Percentiles rank a stretch among this genome's conserved stretches.
These are phyloP conservation scores for Tethya wilhelma DNA, from an alignment of 37 sponge, comb jelly and placozoan species.

Conservation along the genomic window DNA sequence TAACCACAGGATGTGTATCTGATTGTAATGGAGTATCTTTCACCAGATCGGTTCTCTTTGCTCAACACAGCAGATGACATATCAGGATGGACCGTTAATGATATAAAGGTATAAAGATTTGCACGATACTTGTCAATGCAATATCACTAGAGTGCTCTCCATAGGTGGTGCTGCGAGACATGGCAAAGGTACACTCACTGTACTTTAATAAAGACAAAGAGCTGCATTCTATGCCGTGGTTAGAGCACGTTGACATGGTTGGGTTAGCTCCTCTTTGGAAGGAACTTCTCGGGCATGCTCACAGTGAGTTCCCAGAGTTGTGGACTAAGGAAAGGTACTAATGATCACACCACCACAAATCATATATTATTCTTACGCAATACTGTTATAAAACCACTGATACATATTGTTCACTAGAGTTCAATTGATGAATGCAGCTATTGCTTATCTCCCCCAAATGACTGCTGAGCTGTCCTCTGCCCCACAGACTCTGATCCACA, in stretches of 20 bases:
- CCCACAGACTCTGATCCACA: conserved; percentile 73
- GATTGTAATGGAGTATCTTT: conserved; percentile 72
- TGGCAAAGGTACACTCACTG: conserved; percentile 65
- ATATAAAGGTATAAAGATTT: conserved; percentile 55
- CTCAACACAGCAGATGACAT: conserved; percentile 67
- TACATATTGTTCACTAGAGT: conserved; percentile 25
- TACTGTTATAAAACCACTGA: too few species aligned
- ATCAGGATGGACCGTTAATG: conserved; percentile 49
- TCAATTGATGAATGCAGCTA: conserved; percentile 20
- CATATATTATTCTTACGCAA: too few species aligned
- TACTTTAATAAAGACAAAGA: conserved; percentile 32
- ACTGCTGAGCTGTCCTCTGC: conserved; percentile 24
- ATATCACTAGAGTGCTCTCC: too few species aligned
- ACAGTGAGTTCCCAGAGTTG: conserved; percentile 61
- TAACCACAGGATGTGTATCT: conserved; percentile 74
- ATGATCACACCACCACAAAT: too few species aligned
- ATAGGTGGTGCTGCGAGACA: conserved; percentile 70
- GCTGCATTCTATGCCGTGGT: conserved; percentile 37
- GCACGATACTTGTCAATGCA: background rate
- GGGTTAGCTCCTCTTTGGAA: conserved; percentile 60
- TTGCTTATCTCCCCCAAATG: conserved; percentile 32
- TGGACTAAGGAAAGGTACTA: conserved; percentile 51
- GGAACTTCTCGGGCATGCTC: conserved; percentile 61
- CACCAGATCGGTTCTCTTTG: conserved; percentile 26
- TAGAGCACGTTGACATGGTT: conserved; percentile 41